phyloP scores from a whole-genome alignment of 2,888 invertebrate genomes.

The Lacanobia oleracea region DNA sequence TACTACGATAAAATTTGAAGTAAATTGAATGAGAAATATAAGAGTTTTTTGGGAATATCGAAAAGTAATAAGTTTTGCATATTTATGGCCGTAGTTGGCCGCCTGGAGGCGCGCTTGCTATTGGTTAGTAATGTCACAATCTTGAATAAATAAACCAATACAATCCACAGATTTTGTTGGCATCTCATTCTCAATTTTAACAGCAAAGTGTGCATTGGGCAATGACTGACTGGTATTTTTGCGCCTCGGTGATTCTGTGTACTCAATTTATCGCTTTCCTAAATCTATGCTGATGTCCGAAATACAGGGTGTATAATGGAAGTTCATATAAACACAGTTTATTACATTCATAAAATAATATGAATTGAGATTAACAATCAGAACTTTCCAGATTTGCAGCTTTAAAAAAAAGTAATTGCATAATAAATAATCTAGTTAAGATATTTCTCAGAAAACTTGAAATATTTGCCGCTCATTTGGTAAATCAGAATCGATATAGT shows the following conservation, averaged over 20 bases:
- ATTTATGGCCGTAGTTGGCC: too few species aligned
- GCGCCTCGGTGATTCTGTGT: neutral
- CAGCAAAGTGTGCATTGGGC: neutral
- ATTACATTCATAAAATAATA: too few species aligned
- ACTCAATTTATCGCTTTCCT: neutral
- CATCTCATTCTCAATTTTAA: too few species aligned
- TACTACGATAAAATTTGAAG: constrained; percentile 31
- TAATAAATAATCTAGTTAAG: neutral
- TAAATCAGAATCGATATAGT: neutral
- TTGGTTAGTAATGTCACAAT: neutral
- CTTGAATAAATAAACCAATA: neutral
- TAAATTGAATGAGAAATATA: neutral
- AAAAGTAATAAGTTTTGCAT: neutral
- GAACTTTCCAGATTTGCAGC: too few species aligned
- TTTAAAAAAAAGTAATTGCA: too few species aligned
- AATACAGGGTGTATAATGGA: neutral
- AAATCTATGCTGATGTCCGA: neutral
- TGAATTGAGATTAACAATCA: too few species aligned
- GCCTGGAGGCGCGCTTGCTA: too few species aligned
- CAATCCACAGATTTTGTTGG: neutral
- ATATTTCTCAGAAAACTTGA: constrained; percentile 24
- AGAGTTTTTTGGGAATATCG: constrained; percentile 15
- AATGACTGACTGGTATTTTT: neutral
- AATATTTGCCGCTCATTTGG: neutral
- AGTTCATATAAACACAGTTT: too few species aligned